Evolutionary conservation across 2,113 vertebrate genomes (phyloP), one percentile per base, ranked within the genome.

Genomic region (Vicugna pacos): DNA sequence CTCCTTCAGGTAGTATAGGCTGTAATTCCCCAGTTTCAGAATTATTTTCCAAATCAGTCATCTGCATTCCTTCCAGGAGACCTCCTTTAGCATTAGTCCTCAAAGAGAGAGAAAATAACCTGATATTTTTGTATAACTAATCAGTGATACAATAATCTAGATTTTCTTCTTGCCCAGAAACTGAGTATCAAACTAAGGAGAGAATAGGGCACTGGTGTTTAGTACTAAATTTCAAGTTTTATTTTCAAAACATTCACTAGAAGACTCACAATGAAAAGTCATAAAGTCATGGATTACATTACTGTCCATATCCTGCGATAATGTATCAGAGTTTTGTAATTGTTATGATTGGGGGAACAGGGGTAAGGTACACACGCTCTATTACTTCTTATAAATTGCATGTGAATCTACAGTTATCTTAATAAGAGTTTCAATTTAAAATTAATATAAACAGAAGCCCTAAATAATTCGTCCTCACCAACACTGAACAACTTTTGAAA

Each of bases 21-120:
- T 99, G 98, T 92, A 99, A 98, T 76, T 99, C 99, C 67, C 98
- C 99, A 35, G 98, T 73, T 97, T 99, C 99, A 65, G 98, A 97
- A 90, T 83, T 97, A 96, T 96, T 98, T 91, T 99, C 99, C 54
- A 98, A 96, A 56, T 99, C 98, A 26, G 98, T 98, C 16, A 97
- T 2, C 35, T 98, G 98, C 1, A 96, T 87, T 82, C 98, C 98
- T 95, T 99, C 99, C 1, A 93, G 70, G 77, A 28, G 96, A 95
- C 98, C 97, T 9, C 98, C 98, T 96, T 98, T 99, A 82, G 97
- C 85, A 92, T 85, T 98, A 1, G 98, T 88, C 89, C 99, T 97
- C 15, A 65, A 93, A 60, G n/a, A 60, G 42, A n/a, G 11, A 95
- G 64, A 0, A 75, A 64, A 93, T 16, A 90, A 81, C 22, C 89